Percentiles rank a stretch among this genome's conserved stretches.
Evolutionary conservation across 2,797 vertebrate genomes (phyloP).

Genomic region (Catharus ustulatus): DNA sequence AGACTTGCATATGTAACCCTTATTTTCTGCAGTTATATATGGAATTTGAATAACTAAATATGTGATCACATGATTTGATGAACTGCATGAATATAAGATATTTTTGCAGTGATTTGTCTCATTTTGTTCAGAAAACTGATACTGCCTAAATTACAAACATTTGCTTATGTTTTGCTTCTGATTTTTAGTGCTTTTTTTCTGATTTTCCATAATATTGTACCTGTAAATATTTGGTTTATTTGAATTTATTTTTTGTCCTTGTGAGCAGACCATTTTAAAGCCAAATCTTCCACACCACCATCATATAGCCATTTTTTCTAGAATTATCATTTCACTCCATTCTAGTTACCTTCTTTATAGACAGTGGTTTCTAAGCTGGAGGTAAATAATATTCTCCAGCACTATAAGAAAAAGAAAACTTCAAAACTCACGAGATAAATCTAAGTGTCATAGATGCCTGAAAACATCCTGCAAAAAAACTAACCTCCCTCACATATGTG

Average conservation of each 20-base stretch:
- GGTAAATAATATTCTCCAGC: not conserved
- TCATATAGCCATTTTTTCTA: not conserved
- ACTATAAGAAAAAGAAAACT: not conserved
- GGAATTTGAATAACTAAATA: not conserved
- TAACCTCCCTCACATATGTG: not conserved
- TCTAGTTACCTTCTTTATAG: not conserved
- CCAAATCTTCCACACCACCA: not conserved
- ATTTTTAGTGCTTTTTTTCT: not conserved
- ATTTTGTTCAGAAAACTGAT: not conserved
- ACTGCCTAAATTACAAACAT: not conserved
- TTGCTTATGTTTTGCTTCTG: not conserved
- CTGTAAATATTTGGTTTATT: not conserved
- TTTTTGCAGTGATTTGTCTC: not conserved
- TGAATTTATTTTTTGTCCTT: not conserved
- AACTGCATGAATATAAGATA: not conserved
- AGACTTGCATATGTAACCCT: not conserved
- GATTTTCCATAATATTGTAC: not conserved
- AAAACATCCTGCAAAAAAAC: not conserved
- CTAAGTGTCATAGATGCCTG: not conserved
- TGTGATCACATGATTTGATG: not conserved
- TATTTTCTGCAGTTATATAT: not conserved
- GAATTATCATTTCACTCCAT: not conserved
- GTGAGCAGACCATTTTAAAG: not conserved
- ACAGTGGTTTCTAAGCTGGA: not conserved
- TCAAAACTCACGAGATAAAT: not conserved